Evolutionary conservation across 2,113 vertebrate genomes (phyloP).

Genomic region (Poeciliopsis prolifica): DNA sequence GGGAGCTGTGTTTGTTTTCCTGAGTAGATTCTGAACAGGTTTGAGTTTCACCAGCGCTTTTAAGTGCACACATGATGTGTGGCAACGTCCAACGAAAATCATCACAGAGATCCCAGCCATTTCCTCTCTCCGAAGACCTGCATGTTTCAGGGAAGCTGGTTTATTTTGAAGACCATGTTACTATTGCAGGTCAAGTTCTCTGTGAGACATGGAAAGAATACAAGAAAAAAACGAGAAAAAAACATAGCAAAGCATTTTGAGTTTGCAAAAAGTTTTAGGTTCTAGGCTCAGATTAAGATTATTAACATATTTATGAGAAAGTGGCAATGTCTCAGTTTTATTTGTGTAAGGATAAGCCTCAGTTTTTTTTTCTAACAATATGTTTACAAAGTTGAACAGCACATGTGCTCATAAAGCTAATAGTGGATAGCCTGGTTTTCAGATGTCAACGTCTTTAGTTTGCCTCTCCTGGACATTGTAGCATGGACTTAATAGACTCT

Average conservation of each 20-base stretch:
- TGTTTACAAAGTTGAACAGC: constrained; percentile 11
- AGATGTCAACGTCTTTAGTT: constrained; percentile 38
- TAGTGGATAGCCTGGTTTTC: constrained; percentile 38
- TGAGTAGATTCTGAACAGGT: constrained; percentile 66
- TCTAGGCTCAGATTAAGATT: neutral
- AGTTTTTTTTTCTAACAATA: neutral
- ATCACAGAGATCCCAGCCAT: constrained; percentile 48
- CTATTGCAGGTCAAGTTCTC: constrained; percentile 38
- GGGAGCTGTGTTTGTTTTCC: constrained; percentile 67
- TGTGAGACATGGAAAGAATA: constrained; percentile 24
- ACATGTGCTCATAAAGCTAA: neutral
- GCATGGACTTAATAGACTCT: constrained; percentile 69
- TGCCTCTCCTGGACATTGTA: constrained; percentile 56
- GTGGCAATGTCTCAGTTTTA: neutral
- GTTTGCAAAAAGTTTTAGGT: constrained; percentile 10
- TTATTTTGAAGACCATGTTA: constrained; percentile 53
- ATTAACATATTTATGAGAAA: neutral
- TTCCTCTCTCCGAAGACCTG: constrained; percentile 51
- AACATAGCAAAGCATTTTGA: neutral
- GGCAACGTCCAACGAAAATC: constrained; percentile 56
- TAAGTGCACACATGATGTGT: constrained; percentile 51
- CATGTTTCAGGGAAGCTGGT: constrained; percentile 30
- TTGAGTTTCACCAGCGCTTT: constrained; percentile 67
- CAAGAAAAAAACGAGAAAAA: constrained; percentile 3
- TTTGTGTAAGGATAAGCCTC: neutral